Conservation (phyloP, 2,888 invertebrate species). For the Drosophila borborema region DNA sequence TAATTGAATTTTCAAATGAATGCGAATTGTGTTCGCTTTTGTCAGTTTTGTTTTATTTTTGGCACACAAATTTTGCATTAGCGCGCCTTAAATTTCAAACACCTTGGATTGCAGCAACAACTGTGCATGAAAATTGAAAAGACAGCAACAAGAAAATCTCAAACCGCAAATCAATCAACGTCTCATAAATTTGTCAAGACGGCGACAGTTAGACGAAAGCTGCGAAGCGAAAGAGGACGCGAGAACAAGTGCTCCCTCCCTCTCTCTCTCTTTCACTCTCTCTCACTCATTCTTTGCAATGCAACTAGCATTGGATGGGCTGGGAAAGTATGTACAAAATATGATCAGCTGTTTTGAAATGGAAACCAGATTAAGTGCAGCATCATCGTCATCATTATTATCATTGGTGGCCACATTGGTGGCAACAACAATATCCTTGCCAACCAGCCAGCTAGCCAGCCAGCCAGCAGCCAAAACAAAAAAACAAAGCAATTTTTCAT, state of each 20-base stretch:
- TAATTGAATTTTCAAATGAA: conserved; percentile 58
- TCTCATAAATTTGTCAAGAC: conserved; percentile 81
- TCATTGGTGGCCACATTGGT: conserved; percentile 27
- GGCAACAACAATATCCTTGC: conserved; percentile 35
- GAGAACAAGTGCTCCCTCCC: not conserved
- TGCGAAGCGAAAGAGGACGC: conserved; percentile 9
- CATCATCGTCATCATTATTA: conserved; percentile 52
- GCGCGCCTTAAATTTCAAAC: conserved; percentile 42
- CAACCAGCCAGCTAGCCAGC: conserved; percentile 11
- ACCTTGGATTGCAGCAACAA: conserved; percentile 28
- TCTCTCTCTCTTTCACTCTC: not conserved
- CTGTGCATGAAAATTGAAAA: conserved; percentile 36
- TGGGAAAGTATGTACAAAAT: conserved; percentile 5
- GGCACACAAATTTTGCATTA: conserved; percentile 59
- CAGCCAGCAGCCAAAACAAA: conserved; percentile 35
- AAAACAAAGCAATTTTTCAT: conserved; percentile 81
- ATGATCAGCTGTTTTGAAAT: conserved; percentile 68
- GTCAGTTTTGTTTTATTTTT: conserved; percentile 33
- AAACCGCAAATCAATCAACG: conserved; percentile 81
- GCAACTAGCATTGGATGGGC: not conserved
- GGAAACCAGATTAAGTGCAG: conserved; percentile 71
- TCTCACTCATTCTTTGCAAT: not conserved
- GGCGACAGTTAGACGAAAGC: conserved; percentile 61
- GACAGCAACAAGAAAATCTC: conserved; percentile 10
- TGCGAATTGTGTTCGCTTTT: conserved; percentile 23